phyloP scores from a whole-genome alignment of 2,113 vertebrate genomes.

The Bagarius yarrelli region DNA sequence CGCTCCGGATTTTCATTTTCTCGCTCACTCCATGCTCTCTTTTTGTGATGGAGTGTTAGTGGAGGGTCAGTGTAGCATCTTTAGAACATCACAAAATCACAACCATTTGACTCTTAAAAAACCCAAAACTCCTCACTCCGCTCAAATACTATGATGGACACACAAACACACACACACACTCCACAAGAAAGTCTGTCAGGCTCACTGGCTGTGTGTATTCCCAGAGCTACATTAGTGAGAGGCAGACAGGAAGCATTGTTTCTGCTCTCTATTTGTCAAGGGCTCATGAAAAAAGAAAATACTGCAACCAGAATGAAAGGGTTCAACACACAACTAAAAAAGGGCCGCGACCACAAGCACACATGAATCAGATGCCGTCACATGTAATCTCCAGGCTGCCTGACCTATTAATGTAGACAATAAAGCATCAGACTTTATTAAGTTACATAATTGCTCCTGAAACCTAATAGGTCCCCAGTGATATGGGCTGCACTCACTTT shows the following conservation, averaged over 20 bases:
- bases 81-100: too few species aligned
- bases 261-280: constrained; percentile 20
- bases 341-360: background rate
- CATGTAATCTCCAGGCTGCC: constrained; percentile 23
- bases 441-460: constrained; percentile 59
- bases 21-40: too few species aligned
- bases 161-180: too few species aligned
- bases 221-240: background rate
- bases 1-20: too few species aligned
- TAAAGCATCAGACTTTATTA: constrained; percentile 61
- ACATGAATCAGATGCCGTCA: background rate
- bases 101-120: too few species aligned
- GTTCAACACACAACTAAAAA: background rate
- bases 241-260: background rate
- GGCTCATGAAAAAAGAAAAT: constrained; percentile 27
- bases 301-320: constrained; percentile 27
- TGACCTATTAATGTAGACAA: constrained; percentile 53
- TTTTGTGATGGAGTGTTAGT: too few species aligned
- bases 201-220: background rate
- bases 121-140: too few species aligned
- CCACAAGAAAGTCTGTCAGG: too few species aligned
- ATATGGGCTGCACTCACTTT: constrained; percentile 38
- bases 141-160: too few species aligned
- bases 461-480: constrained; percentile 53
- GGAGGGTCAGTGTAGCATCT: too few species aligned